Percentiles rank a stretch among this genome's conserved stretches.
phyloP scores from a whole-genome alignment of 2,888 invertebrate genomes.

The Chironomus riparius region DNA sequence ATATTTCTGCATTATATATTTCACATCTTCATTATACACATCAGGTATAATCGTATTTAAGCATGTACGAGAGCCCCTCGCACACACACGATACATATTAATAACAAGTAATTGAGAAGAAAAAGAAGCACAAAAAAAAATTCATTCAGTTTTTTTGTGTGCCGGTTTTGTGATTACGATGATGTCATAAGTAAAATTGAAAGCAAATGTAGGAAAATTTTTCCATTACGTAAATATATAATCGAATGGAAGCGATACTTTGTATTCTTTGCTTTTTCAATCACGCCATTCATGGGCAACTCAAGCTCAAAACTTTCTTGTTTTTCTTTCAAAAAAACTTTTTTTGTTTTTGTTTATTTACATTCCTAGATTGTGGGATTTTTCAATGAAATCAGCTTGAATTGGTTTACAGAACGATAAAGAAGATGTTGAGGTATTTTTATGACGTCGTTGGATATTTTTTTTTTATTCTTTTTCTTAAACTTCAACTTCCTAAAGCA shows the following conservation, averaged over 20 bases:
- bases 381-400: too few relatives aligned
- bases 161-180: background rate
- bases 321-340: background rate
- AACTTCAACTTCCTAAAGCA: too few relatives aligned
- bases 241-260: background rate
- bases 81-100: background rate
- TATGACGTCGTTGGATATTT: too few relatives aligned
- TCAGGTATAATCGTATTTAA: background rate
- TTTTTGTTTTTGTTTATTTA: background rate
- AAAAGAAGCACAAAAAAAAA: background rate
- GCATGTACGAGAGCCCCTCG: background rate
- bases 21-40: background rate
- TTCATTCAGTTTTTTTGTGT: background rate
- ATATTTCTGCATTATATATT: too few relatives aligned
- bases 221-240: constrained; percentile 13
- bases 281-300: background rate
- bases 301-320: background rate
- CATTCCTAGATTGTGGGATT: too few relatives aligned
- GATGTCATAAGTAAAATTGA: constrained; percentile 3
- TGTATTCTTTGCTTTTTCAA: background rate
- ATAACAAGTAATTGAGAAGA: background rate
- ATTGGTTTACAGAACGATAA: background rate
- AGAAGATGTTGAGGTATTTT: background rate
- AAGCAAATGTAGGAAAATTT: background rate
- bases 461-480: too few relatives aligned